A percentile compares a stretch with the other conserved stretches of the same genome.
Conservation (phyloP, 1,140 invertebrate genomes). For the Coenobita brevimanus region DNA sequence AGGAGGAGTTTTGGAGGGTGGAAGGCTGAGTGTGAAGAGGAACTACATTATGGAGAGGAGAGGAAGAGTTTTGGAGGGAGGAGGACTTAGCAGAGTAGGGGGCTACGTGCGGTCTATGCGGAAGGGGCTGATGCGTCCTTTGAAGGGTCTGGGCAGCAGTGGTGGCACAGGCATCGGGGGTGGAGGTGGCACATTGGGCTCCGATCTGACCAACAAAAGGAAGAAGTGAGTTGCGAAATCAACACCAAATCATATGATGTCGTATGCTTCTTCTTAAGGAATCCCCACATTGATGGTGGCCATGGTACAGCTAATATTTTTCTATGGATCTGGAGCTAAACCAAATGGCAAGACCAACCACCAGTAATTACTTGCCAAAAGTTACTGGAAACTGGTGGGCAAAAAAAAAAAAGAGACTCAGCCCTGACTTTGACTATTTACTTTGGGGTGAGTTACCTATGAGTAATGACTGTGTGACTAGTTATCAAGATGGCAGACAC, state of each 20-base stretch:
- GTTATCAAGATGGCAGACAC: too few species aligned
- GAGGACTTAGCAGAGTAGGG: background rate
- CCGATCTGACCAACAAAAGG: constrained; percentile 38
- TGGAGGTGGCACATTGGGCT: constrained; percentile 71
- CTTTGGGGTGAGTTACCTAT: too few species aligned
- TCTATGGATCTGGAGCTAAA: too few species aligned
- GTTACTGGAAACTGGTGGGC: too few species aligned
- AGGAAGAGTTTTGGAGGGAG: constrained; percentile 25
- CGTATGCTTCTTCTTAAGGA: constrained; percentile 2
- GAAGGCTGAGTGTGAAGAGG: constrained; percentile 46
- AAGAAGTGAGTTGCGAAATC: background rate
- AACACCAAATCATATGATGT: constrained; percentile 8
- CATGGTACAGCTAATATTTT: too few species aligned
- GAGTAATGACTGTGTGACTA: too few species aligned
- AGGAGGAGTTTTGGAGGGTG: constrained; percentile 55
- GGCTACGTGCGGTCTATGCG: too few species aligned
- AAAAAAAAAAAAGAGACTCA: too few species aligned
- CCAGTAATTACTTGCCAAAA: too few species aligned
- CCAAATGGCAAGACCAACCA: too few species aligned
- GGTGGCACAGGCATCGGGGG: constrained; percentile 72
- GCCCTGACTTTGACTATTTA: too few species aligned
- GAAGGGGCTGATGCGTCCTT: too few species aligned
- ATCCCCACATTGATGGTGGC: background rate
- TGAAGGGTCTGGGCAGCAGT: constrained; percentile 56
- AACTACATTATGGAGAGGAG: constrained; percentile 35